A percentile compares a stretch with the other conserved stretches of the same genome.
Evolutionary conservation across 2,888 invertebrate genomes (phyloP).

Genomic region (Toxonevra muliebris): DNA sequence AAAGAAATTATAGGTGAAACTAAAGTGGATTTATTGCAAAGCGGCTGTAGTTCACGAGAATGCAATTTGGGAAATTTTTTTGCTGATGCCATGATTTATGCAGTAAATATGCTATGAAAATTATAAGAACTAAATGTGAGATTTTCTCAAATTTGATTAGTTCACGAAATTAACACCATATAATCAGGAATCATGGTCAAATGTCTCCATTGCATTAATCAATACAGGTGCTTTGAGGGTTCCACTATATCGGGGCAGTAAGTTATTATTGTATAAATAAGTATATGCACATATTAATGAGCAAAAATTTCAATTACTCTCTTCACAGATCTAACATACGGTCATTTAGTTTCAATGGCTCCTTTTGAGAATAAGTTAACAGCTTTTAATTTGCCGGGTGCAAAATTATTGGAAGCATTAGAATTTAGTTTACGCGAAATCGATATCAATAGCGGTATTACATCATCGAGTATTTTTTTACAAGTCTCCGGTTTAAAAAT

Average conservation of each 20-base stretch:
- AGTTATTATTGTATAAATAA: constrained; percentile 45
- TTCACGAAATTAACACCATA: constrained; percentile 49
- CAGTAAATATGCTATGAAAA: constrained; percentile 67
- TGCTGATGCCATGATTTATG: constrained; percentile 75
- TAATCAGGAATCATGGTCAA: constrained; percentile 69
- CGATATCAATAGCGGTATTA: constrained; percentile 34
- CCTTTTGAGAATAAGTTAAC: constrained; percentile 83
- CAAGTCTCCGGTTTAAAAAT: constrained; percentile 69
- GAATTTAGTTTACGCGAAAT: constrained; percentile 68
- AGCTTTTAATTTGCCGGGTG: constrained; percentile 75
- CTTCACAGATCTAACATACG: constrained; percentile 73
- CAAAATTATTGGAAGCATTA: constrained; percentile 70
- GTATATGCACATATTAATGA: no score
- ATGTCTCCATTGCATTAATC: constrained; percentile 73
- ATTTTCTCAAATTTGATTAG: constrained; percentile 34
- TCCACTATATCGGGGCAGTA: constrained; percentile 72
- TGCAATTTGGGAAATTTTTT: constrained; percentile 79
- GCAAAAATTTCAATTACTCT: no score
- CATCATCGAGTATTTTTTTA: constrained; percentile 55
- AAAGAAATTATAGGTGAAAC: constrained; percentile 69
- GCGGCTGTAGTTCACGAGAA: constrained; percentile 70
- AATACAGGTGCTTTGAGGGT: constrained; percentile 77
- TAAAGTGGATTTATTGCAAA: constrained; percentile 68
- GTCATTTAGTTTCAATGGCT: constrained; percentile 73
- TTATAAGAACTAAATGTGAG: neutral